A percentile compares a stretch with the other conserved stretches of the same genome.
Conservation (phyloP, 2,888 invertebrate species). For the Lepidochitona cinerea region DNA sequence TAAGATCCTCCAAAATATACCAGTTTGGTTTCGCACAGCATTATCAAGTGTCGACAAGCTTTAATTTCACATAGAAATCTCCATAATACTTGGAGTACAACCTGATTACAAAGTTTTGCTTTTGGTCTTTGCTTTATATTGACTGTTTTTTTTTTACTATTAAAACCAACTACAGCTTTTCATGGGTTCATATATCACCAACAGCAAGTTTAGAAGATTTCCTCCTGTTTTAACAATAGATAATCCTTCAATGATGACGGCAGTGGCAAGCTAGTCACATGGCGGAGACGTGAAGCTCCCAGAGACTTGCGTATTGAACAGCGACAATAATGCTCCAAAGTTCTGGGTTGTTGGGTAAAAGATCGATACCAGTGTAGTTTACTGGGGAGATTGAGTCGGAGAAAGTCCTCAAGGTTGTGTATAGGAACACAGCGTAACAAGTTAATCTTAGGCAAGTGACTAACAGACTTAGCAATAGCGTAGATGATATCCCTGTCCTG, state of each 20-base stretch:
- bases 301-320: conserved; percentile 54
- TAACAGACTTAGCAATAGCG: conserved; percentile 57
- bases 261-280: conserved; percentile 53
- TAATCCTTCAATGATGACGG: conserved; percentile 60
- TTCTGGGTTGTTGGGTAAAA: conserved; percentile 51
- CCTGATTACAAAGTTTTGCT: no score
- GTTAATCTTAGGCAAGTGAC: conserved; percentile 49
- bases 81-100: no score
- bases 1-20: no score
- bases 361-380: conserved; percentile 60
- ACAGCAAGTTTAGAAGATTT: background rate
- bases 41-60: no score
- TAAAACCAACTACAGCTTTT: no score
- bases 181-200: background rate
- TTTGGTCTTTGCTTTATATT: no score
- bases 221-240: conserved; percentile 35
- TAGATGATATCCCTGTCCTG: conserved; percentile 38
- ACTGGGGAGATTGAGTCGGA: conserved; percentile 29
- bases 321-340: conserved; percentile 65
- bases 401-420: conserved; percentile 10
- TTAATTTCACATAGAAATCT: no score
- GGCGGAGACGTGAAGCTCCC: conserved; percentile 47
- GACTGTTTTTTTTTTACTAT: no score
- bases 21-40: no score
- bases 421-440: conserved; percentile 37